Percentiles rank a stretch among this genome's conserved stretches.
These are phyloP conservation scores for Bellardia pandia DNA, from an alignment of 2,888 invertebrate genomes.

Conservation along the genomic window DNA sequence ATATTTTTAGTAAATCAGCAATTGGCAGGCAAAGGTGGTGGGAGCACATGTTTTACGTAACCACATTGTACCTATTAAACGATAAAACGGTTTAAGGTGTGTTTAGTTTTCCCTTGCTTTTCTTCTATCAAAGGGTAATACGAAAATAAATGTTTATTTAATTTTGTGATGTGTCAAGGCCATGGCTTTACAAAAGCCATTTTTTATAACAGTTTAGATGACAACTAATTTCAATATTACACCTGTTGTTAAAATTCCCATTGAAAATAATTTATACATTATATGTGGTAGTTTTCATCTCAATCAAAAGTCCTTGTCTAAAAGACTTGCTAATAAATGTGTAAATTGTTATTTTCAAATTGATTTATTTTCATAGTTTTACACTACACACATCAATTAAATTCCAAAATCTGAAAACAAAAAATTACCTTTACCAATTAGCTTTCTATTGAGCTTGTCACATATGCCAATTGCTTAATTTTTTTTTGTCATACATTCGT, in stretches of 20 bases:
- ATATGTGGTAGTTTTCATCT: neutral
- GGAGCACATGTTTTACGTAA: neutral
- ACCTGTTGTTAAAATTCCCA: too few relatives aligned
- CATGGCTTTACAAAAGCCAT: too few relatives aligned
- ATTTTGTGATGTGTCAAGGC: too few relatives aligned
- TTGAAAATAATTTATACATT: too few relatives aligned
- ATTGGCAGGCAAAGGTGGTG: conserved; percentile 9
- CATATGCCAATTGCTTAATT: conserved; percentile 54
- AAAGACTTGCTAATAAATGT: neutral
- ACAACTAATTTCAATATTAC: too few relatives aligned
- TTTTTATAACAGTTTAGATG: too few relatives aligned
- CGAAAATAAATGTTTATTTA: neutral
- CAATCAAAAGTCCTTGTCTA: neutral
- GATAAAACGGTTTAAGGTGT: conserved; percentile 29
- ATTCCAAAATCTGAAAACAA: conserved; percentile 27
- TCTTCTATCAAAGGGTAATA: neutral
- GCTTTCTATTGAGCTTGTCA: conserved; percentile 60
- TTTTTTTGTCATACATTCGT: conserved; percentile 27
- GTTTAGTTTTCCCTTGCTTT: neutral
- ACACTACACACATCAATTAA: conserved; percentile 42
- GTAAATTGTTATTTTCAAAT: conserved; percentile 26
- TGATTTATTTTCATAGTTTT: conserved; percentile 41
- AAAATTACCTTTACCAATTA: conserved; percentile 65
- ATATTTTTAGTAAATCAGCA: conserved; percentile 25
- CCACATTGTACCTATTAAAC: neutral